Evolutionary conservation across 2,888 invertebrate species (phyloP).

Genomic region (Scelioninae gen. 2): DNA sequence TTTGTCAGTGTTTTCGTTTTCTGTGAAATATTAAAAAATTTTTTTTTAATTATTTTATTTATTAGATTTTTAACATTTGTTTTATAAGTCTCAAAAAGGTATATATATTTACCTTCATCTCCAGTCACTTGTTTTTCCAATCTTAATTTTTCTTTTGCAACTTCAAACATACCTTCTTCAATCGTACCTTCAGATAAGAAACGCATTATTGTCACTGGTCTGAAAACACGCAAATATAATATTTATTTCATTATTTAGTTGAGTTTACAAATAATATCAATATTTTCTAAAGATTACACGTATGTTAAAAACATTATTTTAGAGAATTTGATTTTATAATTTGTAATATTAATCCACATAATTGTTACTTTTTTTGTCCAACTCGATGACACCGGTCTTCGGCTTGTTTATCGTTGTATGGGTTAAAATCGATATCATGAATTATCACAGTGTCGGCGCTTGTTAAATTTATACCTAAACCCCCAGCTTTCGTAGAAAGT

Average conservation of each 20-base stretch:
- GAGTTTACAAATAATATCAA: no score
- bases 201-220: conserved; percentile 90
- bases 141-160: conserved; percentile 93
- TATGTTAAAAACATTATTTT: no score
- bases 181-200: conserved; percentile 91
- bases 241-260: no score
- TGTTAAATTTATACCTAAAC: conserved; percentile 95
- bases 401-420: conserved; percentile 98
- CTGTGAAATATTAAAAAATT: conserved; percentile 75
- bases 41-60: no score
- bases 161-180: conserved; percentile 93
- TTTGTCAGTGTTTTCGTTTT: conserved; percentile 84
- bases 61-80: no score
- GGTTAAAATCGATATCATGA: conserved; percentile 98
- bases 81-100: no score
- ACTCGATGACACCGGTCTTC: conserved; percentile 88
- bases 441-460: conserved; percentile 96
- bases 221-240: conserved; percentile 68
- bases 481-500: conserved; percentile 94
- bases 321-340: no score
- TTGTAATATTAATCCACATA: no score
- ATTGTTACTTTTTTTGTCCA: conserved; percentile 79
- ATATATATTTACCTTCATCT: conserved; percentile 78
- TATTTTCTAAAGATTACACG: no score
- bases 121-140: conserved; percentile 91